A percentile compares a stretch with the other conserved stretches of the same genome.
These are phyloP conservation scores for Oostethus manadensis DNA, from an alignment of 2,113 vertebrate genomes.

Conservation along the genomic window DNA sequence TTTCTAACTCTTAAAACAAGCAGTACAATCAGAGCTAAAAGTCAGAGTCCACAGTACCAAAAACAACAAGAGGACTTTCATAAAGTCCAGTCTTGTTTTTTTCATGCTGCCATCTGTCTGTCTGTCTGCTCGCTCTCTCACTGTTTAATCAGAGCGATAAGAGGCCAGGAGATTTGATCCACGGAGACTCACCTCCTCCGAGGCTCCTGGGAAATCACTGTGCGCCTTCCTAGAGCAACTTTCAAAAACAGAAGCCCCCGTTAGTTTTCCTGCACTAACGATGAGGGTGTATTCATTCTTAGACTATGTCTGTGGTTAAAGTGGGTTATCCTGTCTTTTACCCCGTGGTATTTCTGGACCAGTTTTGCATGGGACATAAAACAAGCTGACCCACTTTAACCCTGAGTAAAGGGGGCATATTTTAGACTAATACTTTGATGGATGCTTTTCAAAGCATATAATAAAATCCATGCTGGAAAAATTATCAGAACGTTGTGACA, in stretches of 20 bases:
- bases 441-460: background rate
- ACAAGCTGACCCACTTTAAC: constrained; percentile 1
- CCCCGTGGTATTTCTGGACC: background rate
- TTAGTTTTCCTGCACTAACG: constrained; percentile 7
- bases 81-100: constrained; percentile 31
- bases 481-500: background rate
- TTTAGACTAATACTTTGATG: background rate
- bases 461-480: background rate
- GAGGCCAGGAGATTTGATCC: constrained; percentile 48
- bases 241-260: constrained; percentile 26
- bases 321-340: constrained; percentile 13
- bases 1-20: background rate
- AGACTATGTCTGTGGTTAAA: background rate
- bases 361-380: background rate
- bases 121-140: constrained; percentile 39
- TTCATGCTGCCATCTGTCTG: constrained; percentile 45
- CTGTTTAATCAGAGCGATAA: constrained; percentile 58
- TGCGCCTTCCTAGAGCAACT: constrained; percentile 49
- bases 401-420: too few relatives aligned
- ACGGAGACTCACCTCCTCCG: constrained; percentile 35
- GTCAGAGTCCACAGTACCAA: background rate
- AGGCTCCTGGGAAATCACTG: constrained; percentile 42
- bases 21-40: background rate
- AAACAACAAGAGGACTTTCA: constrained; percentile 18
- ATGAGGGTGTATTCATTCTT: background rate